Evolutionary conservation across 1,140 invertebrate species (phyloP), one percentile per base, ranked within the genome.

Genomic region (Drosophila jambulina): DNA sequence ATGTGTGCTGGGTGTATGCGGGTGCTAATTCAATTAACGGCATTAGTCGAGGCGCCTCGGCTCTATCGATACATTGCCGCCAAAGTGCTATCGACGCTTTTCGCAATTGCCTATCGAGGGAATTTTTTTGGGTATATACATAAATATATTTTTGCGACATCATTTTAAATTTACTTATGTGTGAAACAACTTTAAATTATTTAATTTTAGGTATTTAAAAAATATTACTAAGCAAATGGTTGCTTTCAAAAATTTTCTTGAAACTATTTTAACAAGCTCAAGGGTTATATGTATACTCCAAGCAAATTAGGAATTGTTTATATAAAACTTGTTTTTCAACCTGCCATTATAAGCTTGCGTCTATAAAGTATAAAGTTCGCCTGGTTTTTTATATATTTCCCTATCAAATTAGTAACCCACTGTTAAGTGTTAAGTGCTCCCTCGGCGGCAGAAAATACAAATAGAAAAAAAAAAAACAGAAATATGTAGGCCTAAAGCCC

Each of bases 11-110:
- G 23, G 32, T 36, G 21, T 38, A 53, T 69, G 59, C 23, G 62
- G 72, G 67, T 85, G 78, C 67, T 84, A 84, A 84, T 85, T 84
- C 56, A 84, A 84, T 84, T 84, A 84, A 57, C 82, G 78, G 59
- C 68, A 69, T 71, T 69, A 61, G 45, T 19, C 38, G 53, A 42
- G 29, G 58, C 45, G 48, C 43, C 36, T 34, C 34, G 19, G 12
- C 43, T 29, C 2, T 53, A 76, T 51, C 49, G 58, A 38, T 61
- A 56, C 21, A 62, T 62, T 74, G 38, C 38, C 29, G 21, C 19
- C 36, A 40, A 25, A 23, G 48, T 15, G 19, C 59, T 70, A 38
- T 70, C 65, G 46, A 25, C 3, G 13, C 4, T 51, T 58, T 58
- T 21, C 12, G 38, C 25, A 36, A 56, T 45, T 46, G 23, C 29